Evolutionary conservation across 2,113 vertebrate species (phyloP), one percentile per base, ranked within the genome.

Genomic region (Toxostoma redivivum): DNA sequence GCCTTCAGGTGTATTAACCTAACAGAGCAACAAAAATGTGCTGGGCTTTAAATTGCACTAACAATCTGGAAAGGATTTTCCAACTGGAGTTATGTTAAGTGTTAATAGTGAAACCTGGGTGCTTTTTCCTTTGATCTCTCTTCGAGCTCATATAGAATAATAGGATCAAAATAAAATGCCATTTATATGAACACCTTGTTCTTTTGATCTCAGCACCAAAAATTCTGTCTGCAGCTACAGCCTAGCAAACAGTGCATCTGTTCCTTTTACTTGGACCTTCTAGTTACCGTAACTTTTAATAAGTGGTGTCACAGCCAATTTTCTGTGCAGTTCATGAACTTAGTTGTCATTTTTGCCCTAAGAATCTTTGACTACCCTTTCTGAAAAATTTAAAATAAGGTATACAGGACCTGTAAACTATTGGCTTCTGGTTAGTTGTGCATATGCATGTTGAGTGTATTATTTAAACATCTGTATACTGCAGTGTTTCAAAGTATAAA

Each of bases 61-160:
- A 78, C 91, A 98, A 98, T 98, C 98, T 98, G 97, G 97, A 98
- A 98, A 89, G 91, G 94, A 97, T 98, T 98, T 98, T 97, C 96
- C 24, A 31, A 81, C 95, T 96, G 93, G 92, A 94, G 95, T 94
- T 97, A 77, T 86, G 94, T 94, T 96, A 96, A 96, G 94, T 97
- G 90, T 97, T 97, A 97, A 96, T 98, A 94, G 96, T 92, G 96
- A 97, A 98, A 98, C 92, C 96, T 97, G 93, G 84, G 67, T 95
- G 77, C 77, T 95, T 97, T 97, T 93, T 81, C 94, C 97, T 98
- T 98, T 97, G 97, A 97, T 97, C 97, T 97, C 88, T 96, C 85
- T 76, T 96, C 3, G 28, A 86, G 94, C 88, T 97, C 86, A 81
- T 97, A 95, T 94, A 97, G 97, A 97, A 89, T 96, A 97, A 98